Percentiles rank a stretch among this genome's conserved stretches.
phyloP scores from a whole-genome alignment of 2,113 vertebrate genomes.

The Bungarus multicinctus region DNA sequence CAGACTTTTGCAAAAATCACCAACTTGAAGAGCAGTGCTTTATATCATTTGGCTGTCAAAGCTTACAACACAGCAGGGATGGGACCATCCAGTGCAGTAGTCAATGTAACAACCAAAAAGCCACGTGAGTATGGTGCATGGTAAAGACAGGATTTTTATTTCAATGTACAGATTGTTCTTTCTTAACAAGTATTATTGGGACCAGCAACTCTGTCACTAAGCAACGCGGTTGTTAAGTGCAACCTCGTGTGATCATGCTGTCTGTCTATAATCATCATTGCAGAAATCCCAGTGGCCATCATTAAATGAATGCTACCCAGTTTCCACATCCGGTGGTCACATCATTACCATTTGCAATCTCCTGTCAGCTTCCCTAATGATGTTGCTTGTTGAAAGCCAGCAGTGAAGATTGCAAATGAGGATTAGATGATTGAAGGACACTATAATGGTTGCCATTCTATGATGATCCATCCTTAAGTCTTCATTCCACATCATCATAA shows the following conservation, averaged over 20 bases:
- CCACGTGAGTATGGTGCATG: constrained; percentile 77
- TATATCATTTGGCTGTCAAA: constrained; percentile 86
- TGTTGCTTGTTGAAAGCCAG: neutral
- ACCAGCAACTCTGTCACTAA: neutral
- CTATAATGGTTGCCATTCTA: neutral
- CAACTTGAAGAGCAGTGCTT: constrained; percentile 80
- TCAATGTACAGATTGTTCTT: neutral
- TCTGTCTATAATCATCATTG: neutral
- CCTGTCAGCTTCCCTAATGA: neutral
- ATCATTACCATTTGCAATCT: neutral
- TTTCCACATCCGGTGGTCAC: neutral
- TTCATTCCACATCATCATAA: neutral
- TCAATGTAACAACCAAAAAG: constrained; percentile 91
- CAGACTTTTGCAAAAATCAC: constrained; percentile 81
- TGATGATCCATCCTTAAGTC: neutral
- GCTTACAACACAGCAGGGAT: constrained; percentile 91
- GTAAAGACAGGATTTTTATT: neutral
- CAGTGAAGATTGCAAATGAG: neutral
- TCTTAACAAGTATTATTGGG: neutral
- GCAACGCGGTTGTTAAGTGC: neutral
- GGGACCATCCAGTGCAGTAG: constrained; percentile 79
- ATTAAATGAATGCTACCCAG: neutral
- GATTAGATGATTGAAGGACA: neutral
- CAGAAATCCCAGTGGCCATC: neutral
- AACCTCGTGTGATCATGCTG: neutral